Evolutionary conservation across 2,113 vertebrate genomes (phyloP).

Genomic region (Pedetes capensis): DNA sequence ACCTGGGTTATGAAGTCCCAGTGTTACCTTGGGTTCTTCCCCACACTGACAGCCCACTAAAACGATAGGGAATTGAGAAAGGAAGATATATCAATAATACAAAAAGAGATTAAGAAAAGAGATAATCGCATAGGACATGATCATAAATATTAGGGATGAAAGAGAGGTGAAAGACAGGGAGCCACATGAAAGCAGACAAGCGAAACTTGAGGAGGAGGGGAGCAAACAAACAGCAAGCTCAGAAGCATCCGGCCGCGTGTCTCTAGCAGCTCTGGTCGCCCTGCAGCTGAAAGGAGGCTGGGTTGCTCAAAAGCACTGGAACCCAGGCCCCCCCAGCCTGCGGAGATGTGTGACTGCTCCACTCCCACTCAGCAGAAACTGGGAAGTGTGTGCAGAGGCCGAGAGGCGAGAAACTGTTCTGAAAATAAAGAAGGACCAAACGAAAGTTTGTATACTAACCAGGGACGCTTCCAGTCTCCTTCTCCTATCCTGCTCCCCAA

Average conservation of each 20-base stretch:
- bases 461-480: neutral
- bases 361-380: neutral
- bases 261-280: neutral
- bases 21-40: neutral
- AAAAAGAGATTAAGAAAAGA: neutral
- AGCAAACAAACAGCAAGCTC: neutral
- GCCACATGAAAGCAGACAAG: neutral
- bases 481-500: neutral
- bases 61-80: neutral
- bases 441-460: neutral
- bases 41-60: neutral
- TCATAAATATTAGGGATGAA: neutral
- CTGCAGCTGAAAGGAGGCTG: neutral
- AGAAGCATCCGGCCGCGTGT: neutral
- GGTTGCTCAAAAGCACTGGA: neutral
- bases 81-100: neutral
- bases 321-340: too few species aligned
- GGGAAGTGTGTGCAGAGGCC: neutral
- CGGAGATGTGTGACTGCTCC: neutral
- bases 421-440: neutral
- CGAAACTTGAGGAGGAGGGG: neutral
- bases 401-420: neutral
- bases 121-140: neutral
- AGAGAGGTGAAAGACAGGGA: neutral
- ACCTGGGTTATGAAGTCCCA: neutral